Evolutionary conservation across 1,140 invertebrate species (phyloP), one percentile per base, ranked within the genome.

Genomic region (Propsilocerus akamusi): DNA sequence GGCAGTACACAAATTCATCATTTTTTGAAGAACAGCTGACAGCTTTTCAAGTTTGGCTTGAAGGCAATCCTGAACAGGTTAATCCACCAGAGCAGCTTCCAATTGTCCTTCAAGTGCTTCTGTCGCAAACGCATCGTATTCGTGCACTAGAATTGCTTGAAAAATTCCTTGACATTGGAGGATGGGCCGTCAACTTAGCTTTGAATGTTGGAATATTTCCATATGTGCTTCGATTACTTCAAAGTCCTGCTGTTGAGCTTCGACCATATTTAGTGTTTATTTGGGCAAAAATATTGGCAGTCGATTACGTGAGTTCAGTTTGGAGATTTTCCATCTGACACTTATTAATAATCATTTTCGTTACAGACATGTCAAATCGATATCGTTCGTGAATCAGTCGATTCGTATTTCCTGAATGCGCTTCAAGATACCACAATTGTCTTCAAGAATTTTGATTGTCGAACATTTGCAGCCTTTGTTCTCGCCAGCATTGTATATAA

Each of bases 21-120:
- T 99, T 99, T 69, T 99, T 99, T 66, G 86, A 97, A 64, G 91
- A 98, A 61, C 96, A 99, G 69, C 71, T 99, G 37, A 97, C 94
- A 22, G 95, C 95, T n/a, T 99, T 99, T 68, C 85, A 97, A 73
- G 83, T 88, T 14, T 98, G 95, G 95, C 71, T 98, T 2, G 80
- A 82, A 24, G 77, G 90, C 49, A 87, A 74, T 59, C 66, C 80
- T 5, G 78, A 85, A 57, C 70, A 73, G 50, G 72, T 88, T 2
- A 75, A 75, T 57, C 87, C 89, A 47, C 96, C 96, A 0, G 90
- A 96, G 64, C 95, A 99, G 68, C 71, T 99, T 51, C 97, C 97
- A 2, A 97, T 99, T 65, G 92, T 99, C 46, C 69, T 99, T 52
- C 95, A 97, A 76, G 95, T 99, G 41, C 69, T 99, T 32, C 72